A percentile compares a stretch with the other conserved stretches of the same genome.
These are phyloP conservation scores for Biston betularia DNA, from an alignment of 2,888 invertebrate genomes.

Conservation along the genomic window DNA sequence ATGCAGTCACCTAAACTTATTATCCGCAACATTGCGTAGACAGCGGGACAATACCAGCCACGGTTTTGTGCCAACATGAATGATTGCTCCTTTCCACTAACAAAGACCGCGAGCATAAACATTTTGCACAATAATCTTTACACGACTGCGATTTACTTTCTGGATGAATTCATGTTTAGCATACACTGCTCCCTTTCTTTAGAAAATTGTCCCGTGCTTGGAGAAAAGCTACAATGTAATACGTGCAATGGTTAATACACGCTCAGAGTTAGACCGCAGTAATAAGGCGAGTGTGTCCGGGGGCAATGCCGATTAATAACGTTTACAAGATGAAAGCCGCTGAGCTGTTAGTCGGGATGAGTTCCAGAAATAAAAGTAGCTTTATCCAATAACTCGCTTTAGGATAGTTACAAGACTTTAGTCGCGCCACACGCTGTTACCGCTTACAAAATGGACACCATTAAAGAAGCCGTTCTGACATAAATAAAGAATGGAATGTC, in stretches of 20 bases:
- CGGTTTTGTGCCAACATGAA: constrained; percentile 77
- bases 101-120: constrained; percentile 76
- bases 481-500: constrained; percentile 26
- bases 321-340: constrained; percentile 85
- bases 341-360: constrained; percentile 69
- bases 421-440: constrained; percentile 52
- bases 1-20: constrained; percentile 66
- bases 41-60: constrained; percentile 72
- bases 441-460: constrained; percentile 19
- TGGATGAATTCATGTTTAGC: constrained; percentile 7
- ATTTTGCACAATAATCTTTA: constrained; percentile 68
- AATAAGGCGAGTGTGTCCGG: constrained; percentile 68
- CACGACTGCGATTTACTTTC: constrained; percentile 37
- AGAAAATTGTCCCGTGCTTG: background rate
- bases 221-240: constrained; percentile 50
- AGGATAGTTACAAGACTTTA: constrained; percentile 68
- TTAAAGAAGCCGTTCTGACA: constrained; percentile 19
- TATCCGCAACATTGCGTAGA: constrained; percentile 56
- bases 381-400: constrained; percentile 78
- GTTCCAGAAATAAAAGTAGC: constrained; percentile 83
- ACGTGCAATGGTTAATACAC: constrained; percentile 36
- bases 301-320: constrained; percentile 84
- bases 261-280: constrained; percentile 46
- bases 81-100: constrained; percentile 76
- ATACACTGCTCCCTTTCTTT: constrained; percentile 45